Percentiles rank a stretch among this genome's conserved stretches.
Evolutionary conservation across 2,888 invertebrate species (phyloP).

Genomic region (Limnephilus auricula): DNA sequence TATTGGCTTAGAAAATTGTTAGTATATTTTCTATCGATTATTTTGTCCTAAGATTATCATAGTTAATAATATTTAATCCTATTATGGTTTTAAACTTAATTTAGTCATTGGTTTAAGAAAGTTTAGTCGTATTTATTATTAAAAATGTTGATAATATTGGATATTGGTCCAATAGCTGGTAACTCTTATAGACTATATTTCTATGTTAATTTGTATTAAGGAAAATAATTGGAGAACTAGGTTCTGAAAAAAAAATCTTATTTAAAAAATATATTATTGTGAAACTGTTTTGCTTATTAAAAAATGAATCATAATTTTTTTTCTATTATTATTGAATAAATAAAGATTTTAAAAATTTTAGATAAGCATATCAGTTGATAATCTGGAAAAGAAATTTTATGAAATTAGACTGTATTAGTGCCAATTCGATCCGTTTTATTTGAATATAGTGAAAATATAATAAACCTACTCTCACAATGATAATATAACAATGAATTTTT

Average conservation of each 20-base stretch:
- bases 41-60: slow-evolving; percentile 52
- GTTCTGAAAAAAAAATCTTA: background rate
- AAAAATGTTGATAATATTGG: slow-evolving; percentile 59
- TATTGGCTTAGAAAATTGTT: slow-evolving; percentile 34
- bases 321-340: background rate
- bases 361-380: background rate
- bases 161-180: slow-evolving; percentile 66
- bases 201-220: slow-evolving; percentile 52
- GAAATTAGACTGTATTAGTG: slow-evolving; percentile 16
- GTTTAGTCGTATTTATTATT: slow-evolving; percentile 18
- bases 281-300: slow-evolving; percentile 3
- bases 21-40: slow-evolving; percentile 65
- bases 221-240: slow-evolving; percentile 27
- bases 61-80: slow-evolving; percentile 27
- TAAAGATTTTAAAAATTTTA: background rate
- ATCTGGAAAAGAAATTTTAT: background rate
- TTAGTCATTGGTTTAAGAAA: slow-evolving; percentile 17
- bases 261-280: background rate
- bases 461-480: slow-evolving; percentile 17
- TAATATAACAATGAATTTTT: slow-evolving; percentile 23
- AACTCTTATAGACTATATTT: slow-evolving; percentile 61
- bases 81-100: background rate
- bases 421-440: background rate
- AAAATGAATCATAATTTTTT: background rate
- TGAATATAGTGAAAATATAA: background rate